Evolutionary conservation across 2,797 vertebrate species (phyloP).

Genomic region (Gallirallus australis): DNA sequence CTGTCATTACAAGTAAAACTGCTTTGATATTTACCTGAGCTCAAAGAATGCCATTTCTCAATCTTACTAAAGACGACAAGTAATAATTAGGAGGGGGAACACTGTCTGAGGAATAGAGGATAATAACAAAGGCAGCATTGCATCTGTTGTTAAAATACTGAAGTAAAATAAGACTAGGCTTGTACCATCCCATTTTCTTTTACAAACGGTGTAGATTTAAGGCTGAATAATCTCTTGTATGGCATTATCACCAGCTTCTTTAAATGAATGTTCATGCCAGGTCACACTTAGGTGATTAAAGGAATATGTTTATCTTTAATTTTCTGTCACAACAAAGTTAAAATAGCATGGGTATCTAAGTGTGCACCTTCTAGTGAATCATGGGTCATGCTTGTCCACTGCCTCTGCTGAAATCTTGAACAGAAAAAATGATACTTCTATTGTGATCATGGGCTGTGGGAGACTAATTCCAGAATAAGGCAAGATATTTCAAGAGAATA

Average conservation of each 20-base stretch:
- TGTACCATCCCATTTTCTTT: conserved; percentile 41
- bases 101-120: conserved; percentile 64
- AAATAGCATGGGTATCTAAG: neutral
- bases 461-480: neutral
- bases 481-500: neutral
- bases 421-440: neutral
- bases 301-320: neutral
- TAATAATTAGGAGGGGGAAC: conserved; percentile 65
- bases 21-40: conserved; percentile 65
- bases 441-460: neutral
- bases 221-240: conserved; percentile 7
- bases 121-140: conserved; percentile 61
- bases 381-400: neutral
- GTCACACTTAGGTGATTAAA: conserved; percentile 34
- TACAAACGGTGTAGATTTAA: conserved; percentile 33
- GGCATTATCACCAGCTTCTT: neutral
- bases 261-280: conserved; percentile 23
- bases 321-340: conserved; percentile 39
- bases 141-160: conserved; percentile 68
- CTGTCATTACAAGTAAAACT: conserved; percentile 42
- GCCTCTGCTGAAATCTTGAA: neutral
- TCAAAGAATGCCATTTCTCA: conserved; percentile 65
- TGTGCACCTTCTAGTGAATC: neutral
- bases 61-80: conserved; percentile 53
- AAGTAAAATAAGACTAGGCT: conserved; percentile 59